phyloP scores from a whole-genome alignment of 2,113 vertebrate genomes.

The Cnemophilus loriae region DNA sequence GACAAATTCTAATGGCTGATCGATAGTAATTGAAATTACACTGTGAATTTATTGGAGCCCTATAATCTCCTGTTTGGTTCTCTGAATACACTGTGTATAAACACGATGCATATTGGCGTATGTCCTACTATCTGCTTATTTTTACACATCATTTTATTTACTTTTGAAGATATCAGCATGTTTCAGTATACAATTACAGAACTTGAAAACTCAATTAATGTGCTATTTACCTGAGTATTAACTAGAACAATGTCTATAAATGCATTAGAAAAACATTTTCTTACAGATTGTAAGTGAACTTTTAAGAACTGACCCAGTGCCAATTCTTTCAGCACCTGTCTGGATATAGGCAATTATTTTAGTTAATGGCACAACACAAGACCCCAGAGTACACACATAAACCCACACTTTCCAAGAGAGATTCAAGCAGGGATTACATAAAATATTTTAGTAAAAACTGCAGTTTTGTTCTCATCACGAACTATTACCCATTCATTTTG shows the following conservation, averaged over 20 bases:
- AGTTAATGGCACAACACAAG: neutral
- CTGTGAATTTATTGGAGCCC: neutral
- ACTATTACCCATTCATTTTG: neutral
- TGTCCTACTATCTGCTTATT: neutral
- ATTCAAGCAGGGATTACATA: neutral
- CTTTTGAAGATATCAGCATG: slow-evolving; percentile 11
- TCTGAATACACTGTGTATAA: neutral
- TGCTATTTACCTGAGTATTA: slow-evolving; percentile 44
- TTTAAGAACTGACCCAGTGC: slow-evolving; percentile 30
- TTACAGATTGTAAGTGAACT: slow-evolving; percentile 13
- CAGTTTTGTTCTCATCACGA: neutral
- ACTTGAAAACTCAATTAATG: slow-evolving; percentile 40
- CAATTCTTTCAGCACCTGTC: slow-evolving; percentile 28
- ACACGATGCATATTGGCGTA: neutral
- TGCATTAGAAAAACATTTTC: neutral
- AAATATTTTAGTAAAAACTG: neutral
- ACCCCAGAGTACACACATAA: neutral
- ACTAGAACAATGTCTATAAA: slow-evolving; percentile 40
- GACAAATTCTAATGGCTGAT: neutral
- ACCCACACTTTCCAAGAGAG: neutral
- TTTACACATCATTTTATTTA: neutral
- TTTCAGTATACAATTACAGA: slow-evolving; percentile 5
- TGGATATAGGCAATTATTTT: slow-evolving; percentile 13
- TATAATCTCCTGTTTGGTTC: neutral
- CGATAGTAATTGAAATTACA: neutral